Percentiles rank a stretch among this genome's conserved stretches.
These are phyloP conservation scores for Scaptomyza flava DNA, from an alignment of 2,888 invertebrate species.

Conservation along the genomic window DNA sequence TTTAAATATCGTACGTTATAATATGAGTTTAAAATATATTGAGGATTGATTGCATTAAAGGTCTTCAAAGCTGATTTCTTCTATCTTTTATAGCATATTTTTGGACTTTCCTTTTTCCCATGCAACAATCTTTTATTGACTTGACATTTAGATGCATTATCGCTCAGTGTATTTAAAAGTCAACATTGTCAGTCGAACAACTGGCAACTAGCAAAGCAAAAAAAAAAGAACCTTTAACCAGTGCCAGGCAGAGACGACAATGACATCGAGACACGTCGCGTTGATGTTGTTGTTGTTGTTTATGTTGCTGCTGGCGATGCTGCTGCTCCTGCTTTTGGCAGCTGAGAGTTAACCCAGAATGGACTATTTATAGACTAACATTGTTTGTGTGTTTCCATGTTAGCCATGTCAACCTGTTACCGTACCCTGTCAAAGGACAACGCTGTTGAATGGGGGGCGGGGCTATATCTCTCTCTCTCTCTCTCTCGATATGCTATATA, in stretches of 20 bases:
- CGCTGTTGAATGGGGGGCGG: not conserved
- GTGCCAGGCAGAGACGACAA: constrained; percentile 37
- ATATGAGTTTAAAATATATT: no score
- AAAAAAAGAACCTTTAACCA: constrained; percentile 43
- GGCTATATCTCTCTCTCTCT: no score
- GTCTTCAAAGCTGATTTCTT: no score
- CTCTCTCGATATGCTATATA: not conserved
- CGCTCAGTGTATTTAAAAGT: constrained; percentile 43
- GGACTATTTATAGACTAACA: constrained; percentile 71
- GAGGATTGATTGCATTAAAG: no score
- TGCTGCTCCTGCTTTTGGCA: constrained; percentile 34
- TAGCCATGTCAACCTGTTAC: constrained; percentile 17
- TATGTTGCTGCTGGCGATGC: constrained; percentile 8
- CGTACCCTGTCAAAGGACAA: constrained; percentile 39
- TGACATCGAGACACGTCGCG: constrained; percentile 44
- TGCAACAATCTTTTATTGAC: not conserved
- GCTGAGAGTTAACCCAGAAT: constrained; percentile 14
- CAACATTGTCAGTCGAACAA: constrained; percentile 40
- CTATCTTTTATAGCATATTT: no score
- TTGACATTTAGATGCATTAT: not conserved
- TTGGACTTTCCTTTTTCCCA: not conserved
- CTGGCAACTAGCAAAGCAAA: constrained; percentile 28
- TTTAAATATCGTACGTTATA: no score
- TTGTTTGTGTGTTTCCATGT: constrained; percentile 61
- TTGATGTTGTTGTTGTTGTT: constrained; percentile 1